A percentile compares a stretch with the other conserved stretches of the same genome.
phyloP scores from a whole-genome alignment of 92 coral and sea anemone genomes.

The Zoanthus sociatus region DNA sequence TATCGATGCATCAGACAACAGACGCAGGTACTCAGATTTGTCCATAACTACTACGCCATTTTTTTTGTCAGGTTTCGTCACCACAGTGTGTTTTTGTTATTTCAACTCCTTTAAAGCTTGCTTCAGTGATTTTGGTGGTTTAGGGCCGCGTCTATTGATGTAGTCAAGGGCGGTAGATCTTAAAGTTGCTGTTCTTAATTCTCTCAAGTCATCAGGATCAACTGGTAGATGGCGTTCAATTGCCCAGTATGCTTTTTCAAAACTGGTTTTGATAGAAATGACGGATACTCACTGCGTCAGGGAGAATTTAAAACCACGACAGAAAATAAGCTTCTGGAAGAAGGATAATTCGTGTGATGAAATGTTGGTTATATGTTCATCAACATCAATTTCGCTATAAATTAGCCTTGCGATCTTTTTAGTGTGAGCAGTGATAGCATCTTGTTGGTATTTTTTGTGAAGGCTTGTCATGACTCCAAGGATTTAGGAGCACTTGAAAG shows the following conservation, averaged over 20 bases:
- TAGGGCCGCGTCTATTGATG: constrained; percentile 14
- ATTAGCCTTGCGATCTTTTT: neutral
- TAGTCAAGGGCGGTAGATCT: constrained; percentile 3
- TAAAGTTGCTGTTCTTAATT: neutral
- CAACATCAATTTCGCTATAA: neutral
- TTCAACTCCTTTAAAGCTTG: constrained; percentile 3
- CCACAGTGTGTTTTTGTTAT: neutral
- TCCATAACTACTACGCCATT: neutral
- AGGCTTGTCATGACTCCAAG: neutral
- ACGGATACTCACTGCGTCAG: neutral
- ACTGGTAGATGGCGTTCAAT: neutral
- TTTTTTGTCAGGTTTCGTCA: constrained; percentile 4
- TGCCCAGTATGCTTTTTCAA: neutral
- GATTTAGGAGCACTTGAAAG: neutral
- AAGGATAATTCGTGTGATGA: neutral
- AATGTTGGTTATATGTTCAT: neutral
- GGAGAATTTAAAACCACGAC: neutral
- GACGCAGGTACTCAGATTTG: constrained; percentile 8
- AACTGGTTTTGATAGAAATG: neutral
- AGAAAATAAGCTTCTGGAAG: neutral
- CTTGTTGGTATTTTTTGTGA: neutral
- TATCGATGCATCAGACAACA: neutral
- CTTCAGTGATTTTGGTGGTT: neutral
- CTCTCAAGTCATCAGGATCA: neutral
- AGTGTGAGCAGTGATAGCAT: neutral